These are phyloP conservation scores for Aphaenogaster ashmeadi DNA, from an alignment of 1,140 invertebrate species.

Conservation along the genomic window DNA sequence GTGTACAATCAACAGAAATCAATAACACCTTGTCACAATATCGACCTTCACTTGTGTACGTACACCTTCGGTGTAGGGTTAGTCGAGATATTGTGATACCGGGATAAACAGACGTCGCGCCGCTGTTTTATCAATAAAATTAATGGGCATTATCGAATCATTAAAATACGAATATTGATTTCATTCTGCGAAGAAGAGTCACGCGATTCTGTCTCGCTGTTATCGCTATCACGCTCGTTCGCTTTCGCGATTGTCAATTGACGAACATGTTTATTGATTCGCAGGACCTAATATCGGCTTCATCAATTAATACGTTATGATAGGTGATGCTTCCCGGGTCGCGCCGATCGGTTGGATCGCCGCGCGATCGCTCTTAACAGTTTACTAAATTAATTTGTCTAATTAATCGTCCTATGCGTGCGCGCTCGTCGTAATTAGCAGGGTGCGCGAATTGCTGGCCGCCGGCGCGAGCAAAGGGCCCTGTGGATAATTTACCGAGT, in stretches of 20 bases:
- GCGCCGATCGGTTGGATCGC: neutral
- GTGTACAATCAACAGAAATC: constrained; percentile 63
- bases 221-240: neutral
- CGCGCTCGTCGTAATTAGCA: constrained; percentile 46
- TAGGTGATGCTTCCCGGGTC: neutral
- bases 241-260: neutral
- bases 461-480: neutral
- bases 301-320: constrained; percentile 25
- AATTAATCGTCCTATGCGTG: constrained; percentile 47
- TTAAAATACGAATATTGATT: constrained; percentile 6
- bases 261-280: constrained; percentile 22
- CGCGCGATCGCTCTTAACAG: constrained; percentile 40
- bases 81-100: constrained; percentile 10
- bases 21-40: constrained; percentile 57
- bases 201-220: neutral
- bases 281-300: constrained; percentile 9
- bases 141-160: neutral
- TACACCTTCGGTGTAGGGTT: neutral
- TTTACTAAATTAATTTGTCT: constrained; percentile 62
- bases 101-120: constrained; percentile 3
- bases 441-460: constrained; percentile 14
- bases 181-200: neutral
- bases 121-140: neutral
- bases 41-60: neutral
- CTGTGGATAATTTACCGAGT: constrained; percentile 49